A percentile compares a stretch with the other conserved stretches of the same genome.
Conservation (phyloP, 2,888 invertebrate species). For the Adineta ricciae region DNA sequence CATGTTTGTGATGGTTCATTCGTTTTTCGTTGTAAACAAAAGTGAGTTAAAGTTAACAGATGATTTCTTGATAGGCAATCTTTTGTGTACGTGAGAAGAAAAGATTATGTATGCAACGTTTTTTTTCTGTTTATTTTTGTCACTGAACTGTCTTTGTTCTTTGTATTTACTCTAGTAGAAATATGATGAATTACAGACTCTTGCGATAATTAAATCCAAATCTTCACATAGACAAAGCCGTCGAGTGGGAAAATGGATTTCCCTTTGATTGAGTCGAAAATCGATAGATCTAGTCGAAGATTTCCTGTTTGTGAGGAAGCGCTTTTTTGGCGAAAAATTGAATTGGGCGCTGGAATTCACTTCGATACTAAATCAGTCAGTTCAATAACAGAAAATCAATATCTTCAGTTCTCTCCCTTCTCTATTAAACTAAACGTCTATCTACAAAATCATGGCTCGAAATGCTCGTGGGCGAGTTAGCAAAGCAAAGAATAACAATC, state of each 20-base stretch:
- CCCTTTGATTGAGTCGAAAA: too few relatives aligned
- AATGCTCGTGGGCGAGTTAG: background rate
- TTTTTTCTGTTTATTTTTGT: background rate
- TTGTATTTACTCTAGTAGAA: background rate
- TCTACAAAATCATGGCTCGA: background rate
- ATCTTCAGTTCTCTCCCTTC: background rate
- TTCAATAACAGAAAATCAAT: background rate
- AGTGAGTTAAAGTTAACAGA: background rate
- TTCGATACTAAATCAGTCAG: background rate
- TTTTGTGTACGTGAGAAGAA: background rate
- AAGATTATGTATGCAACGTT: background rate
- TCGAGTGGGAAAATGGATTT: too few relatives aligned
- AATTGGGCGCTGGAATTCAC: background rate
- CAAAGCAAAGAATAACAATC: background rate
- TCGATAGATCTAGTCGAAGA: too few relatives aligned
- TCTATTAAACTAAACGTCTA: background rate
- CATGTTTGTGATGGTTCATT: background rate
- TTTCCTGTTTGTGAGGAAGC: too few relatives aligned
- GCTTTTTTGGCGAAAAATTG: background rate
- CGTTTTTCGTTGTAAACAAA: background rate
- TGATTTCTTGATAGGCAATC: background rate
- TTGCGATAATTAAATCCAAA: background rate
- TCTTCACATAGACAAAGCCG: too few relatives aligned
- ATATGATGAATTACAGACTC: background rate
- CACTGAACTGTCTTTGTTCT: background rate